Evolutionary conservation across 2,888 invertebrate species (phyloP).

Genomic region (Harpagoxenus sublaevis): DNA sequence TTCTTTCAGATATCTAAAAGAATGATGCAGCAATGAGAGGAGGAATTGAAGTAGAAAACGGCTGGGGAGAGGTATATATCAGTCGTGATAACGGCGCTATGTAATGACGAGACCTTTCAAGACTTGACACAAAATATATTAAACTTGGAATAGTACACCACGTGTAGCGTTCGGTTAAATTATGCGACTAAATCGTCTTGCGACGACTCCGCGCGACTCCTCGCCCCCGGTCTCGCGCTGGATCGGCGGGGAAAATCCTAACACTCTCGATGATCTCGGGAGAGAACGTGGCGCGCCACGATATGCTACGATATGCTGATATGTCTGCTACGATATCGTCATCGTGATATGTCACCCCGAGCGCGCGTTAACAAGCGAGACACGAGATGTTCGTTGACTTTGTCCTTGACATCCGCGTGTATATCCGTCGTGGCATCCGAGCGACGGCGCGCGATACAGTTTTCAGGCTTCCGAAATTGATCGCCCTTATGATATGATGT

Average conservation of each 20-base stretch:
- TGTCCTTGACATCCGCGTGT: constrained; percentile 41
- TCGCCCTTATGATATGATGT: constrained; percentile 68
- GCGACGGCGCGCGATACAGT: constrained; percentile 41
- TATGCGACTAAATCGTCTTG: constrained; percentile 75
- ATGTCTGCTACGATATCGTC: constrained; percentile 58
- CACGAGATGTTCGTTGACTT: constrained; percentile 46
- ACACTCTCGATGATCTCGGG: constrained; percentile 42
- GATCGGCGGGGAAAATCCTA: constrained; percentile 8
- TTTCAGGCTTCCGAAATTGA: constrained; percentile 65
- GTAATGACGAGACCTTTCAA: constrained; percentile 72
- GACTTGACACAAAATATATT: constrained; percentile 85
- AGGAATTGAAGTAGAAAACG: too few relatives aligned
- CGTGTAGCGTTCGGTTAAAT: constrained; percentile 77
- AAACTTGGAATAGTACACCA: constrained; percentile 84
- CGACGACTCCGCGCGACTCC: constrained; percentile 65
- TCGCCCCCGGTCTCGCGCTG: constrained; percentile 30
- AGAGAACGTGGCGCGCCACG: constrained; percentile 41
- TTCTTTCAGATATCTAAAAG: background rate
- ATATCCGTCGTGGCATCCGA: constrained; percentile 24
- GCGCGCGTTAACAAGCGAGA: constrained; percentile 45
- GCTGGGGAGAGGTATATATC: background rate
- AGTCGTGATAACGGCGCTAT: background rate
- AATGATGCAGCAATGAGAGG: background rate
- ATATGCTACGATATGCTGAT: constrained; percentile 56
- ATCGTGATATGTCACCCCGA: constrained; percentile 50